Evolutionary conservation across 2,888 invertebrate genomes (phyloP).

Genomic region (Empis stercorea): DNA sequence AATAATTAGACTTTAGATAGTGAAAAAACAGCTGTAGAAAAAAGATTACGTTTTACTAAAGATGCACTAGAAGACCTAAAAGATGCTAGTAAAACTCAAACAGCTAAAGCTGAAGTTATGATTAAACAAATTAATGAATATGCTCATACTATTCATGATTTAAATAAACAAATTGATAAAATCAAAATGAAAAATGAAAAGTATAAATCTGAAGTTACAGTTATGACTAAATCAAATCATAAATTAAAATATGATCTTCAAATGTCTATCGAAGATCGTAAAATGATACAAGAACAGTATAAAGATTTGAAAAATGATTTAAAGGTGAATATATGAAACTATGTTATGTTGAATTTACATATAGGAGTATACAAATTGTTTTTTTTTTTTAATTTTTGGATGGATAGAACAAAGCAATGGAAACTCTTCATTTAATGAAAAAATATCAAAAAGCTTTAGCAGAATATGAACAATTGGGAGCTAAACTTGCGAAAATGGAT

Average conservation of each 20-base stretch:
- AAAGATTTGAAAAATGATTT: background rate
- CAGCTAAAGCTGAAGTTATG: background rate
- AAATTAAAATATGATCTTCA: background rate
- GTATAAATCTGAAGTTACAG: background rate
- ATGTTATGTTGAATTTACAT: background rate
- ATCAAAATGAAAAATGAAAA: background rate
- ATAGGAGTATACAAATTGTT: no score
- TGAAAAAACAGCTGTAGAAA: background rate
- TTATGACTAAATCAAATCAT: background rate
- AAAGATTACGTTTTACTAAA: background rate
- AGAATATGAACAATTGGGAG: slow-evolving; percentile 21
- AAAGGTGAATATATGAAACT: slow-evolving; percentile 9
- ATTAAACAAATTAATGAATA: background rate
- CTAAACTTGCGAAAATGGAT: slow-evolving; percentile 23
- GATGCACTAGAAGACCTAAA: background rate
- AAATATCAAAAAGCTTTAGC: slow-evolving; percentile 23
- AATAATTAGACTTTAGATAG: background rate
- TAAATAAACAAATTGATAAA: background rate
- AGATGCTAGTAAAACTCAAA: background rate
- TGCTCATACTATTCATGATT: background rate
- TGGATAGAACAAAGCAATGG: background rate
- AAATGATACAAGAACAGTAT: background rate
- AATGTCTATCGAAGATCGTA: background rate
- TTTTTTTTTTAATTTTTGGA: no score
- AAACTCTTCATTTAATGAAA: slow-evolving; percentile 15